A percentile compares a stretch with the other conserved stretches of the same genome.
Conservation (phyloP, 92 coral and sea anemone genomes). For the Bergia sp. region DNA sequence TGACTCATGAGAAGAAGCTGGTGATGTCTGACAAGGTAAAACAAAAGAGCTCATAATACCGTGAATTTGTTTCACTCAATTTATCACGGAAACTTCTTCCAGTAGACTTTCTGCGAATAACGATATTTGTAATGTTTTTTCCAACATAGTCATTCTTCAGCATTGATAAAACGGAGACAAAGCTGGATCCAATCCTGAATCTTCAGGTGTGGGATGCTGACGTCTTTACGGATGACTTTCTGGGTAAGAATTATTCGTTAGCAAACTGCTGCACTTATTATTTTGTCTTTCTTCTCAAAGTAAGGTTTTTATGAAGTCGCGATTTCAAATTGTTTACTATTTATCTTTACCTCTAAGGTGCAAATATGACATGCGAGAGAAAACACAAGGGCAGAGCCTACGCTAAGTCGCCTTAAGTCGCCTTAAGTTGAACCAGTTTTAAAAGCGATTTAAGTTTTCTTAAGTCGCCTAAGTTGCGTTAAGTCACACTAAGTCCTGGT, state of each 20-base stretch:
- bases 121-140: background rate
- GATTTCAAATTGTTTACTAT: background rate
- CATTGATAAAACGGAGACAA: conserved; percentile 82
- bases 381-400: no score
- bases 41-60: background rate
- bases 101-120: background rate
- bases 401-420: no score
- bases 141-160: conserved; percentile 82
- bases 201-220: conserved; percentile 96
- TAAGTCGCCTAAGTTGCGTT: no score
- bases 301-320: background rate
- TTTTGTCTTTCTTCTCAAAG: background rate
- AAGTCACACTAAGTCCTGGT: no score
- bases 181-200: conserved; percentile 67
- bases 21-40: conserved; percentile 80
- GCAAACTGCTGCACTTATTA: background rate
- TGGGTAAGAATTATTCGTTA: conserved; percentile 59
- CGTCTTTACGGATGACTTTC: conserved; percentile 87
- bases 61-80: background rate
- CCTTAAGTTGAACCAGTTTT: no score
- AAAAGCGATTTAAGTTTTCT: no score
- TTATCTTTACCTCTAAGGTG: no score
- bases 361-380: no score
- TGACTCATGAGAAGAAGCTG: conserved; percentile 89
- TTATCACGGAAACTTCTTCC: background rate